Evolutionary conservation across 2,888 invertebrate genomes (phyloP), one percentile per base, ranked within the genome.

Genomic region (Agonopterix subpropinquella): DNA sequence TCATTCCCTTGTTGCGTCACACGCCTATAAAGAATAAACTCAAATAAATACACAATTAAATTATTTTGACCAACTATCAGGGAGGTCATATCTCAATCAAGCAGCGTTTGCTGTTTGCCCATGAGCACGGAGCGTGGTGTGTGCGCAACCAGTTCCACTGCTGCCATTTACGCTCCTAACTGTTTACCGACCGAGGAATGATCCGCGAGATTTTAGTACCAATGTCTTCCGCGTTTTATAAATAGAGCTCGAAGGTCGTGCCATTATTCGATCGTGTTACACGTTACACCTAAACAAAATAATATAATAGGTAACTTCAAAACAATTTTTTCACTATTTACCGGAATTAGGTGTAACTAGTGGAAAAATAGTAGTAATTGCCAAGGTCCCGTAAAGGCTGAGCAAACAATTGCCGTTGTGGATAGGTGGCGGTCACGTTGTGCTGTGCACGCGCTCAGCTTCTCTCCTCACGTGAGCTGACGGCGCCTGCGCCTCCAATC

Each of bases 201-300:
- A 78, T 78, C 77, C 67, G 72, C 70, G 73, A 67, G 75, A 67
- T 73, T 73, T 78, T 74, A 73, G 70, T 73, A 67, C 72, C 67
- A 70, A 71, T 73, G 79, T 73, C 86, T 88, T 88, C 87, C 87
- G 87, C 73, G 81, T 86, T 82, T 69, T 80, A 85, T 80, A 87
- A 82, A 82, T 87, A 88, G 85, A 76, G 66, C 69, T 64, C 66
- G 86, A 88, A 87, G 87, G 87, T 77, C 87, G 73, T 54, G 62
- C 64, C 64, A 75, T 77, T 77, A 80, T 79, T 78, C 68, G 73
- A 58, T 55, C 66, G 70, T 72, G 59, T 54, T 57, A 55, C 58
- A 53, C 55, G 59, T 54, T 57, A 55, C 58, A 53, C 55, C 57
- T 51, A 54, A 57, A 58, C 59, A 56, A 52, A 54, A 57, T 67